Evolutionary conservation across 1,140 invertebrate species (phyloP), one percentile per base, ranked within the genome.

Genomic region (Nasonia vitripennis): DNA sequence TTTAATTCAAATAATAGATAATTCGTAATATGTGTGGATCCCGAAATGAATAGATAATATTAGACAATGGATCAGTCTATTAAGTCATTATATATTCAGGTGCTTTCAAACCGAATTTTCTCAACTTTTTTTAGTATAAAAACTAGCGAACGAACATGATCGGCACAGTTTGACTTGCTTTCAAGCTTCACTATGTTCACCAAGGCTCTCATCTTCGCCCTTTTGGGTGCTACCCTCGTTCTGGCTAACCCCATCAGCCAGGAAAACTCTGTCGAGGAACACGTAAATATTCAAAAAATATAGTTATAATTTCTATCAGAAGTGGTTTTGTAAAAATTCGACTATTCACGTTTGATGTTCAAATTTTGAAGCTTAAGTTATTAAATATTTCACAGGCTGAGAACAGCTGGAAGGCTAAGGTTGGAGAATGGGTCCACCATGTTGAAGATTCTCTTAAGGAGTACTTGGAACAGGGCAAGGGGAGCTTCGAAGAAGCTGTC

Each of bases 71-170:
- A 10, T 45, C 6, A 45, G 41, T 45, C 9, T 45, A 7, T 45
- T 45, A 45, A 45, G 41, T 45, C 41, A 45, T 45, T 45, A 45
- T 45, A 9, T 45, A 45, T 45, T 45, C 41, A 45, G 41, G 41
- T 45, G 41, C 10, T 45, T 9, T 45, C 9, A 45, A 9, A 45
- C 0, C 41, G 9, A 45, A 45, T 45, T 45, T n/a, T n/a, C n/a
- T n/a, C n/a, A n/a, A n/a, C n/a, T n/a, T n/a, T 62, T 62, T 62
- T 17, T n/a, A 31, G 37, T 75, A 75, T 75, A 75, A 75, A 75
- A 41, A 37, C 10, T 75, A 7, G 6, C 11, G 4, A 20, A 41
- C 37, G 37, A 5, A 20, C 0, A 37, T n/a, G 41, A 37, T 10
- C 20, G 20, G 27, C 11, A 71, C 20, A 75, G 37, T n/a, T 41